phyloP scores from a whole-genome alignment of 2,888 invertebrate genomes.

The Epistrophe grossulariae region DNA sequence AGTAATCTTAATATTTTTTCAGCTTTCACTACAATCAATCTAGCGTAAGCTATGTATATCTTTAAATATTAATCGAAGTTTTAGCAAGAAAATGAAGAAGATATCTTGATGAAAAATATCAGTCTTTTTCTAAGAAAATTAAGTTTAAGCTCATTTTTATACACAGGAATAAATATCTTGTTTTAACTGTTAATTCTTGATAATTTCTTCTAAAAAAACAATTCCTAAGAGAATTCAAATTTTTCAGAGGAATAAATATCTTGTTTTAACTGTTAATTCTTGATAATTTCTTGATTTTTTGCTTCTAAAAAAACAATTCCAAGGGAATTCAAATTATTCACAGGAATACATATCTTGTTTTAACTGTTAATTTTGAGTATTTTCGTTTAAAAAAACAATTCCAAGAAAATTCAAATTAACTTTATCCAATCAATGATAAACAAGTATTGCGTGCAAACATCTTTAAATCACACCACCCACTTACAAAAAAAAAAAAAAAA shows the following conservation, averaged over 20 bases:
- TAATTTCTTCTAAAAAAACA: not conserved
- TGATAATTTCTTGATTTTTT: too few relatives aligned
- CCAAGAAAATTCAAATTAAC: not conserved
- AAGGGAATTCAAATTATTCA: too few relatives aligned
- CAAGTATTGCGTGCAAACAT: conserved; percentile 38
- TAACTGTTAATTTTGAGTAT: not conserved
- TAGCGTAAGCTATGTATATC: too few relatives aligned
- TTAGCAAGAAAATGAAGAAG: too few relatives aligned
- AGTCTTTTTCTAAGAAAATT: not conserved
- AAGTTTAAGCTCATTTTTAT: not conserved
- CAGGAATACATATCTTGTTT: not conserved
- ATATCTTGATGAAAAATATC: too few relatives aligned
- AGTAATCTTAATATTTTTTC: too few relatives aligned
- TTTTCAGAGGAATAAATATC: not conserved
- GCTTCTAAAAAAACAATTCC: not conserved
- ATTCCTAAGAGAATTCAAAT: too few relatives aligned
- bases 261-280: not conserved
- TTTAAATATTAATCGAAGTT: too few relatives aligned
- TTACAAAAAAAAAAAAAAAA: not conserved
- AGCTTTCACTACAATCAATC: too few relatives aligned
- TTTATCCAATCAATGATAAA: conserved; percentile 47
- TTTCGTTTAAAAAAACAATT: not conserved
- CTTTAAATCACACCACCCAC: not conserved
- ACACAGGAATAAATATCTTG: not conserved
- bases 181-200: not conserved